A percentile compares a stretch with the other conserved stretches of the same genome.
Evolutionary conservation across 2,113 vertebrate genomes (phyloP).

Genomic region (Tylochromis polylepis): DNA sequence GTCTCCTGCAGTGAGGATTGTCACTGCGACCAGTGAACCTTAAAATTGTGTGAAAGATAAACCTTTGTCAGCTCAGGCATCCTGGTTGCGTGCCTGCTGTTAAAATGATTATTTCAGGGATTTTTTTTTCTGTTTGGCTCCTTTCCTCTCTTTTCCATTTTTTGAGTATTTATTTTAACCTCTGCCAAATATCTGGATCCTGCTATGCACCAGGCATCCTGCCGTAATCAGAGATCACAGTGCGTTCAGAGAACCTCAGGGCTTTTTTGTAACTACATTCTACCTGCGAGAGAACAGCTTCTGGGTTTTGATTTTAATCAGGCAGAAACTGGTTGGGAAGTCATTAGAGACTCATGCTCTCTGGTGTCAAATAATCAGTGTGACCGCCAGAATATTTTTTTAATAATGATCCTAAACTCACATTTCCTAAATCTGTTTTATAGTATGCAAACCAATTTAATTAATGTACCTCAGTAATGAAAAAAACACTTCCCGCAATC

Average conservation of each 20-base stretch:
- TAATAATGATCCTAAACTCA: not conserved
- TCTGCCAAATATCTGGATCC: not conserved
- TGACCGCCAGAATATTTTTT: not conserved
- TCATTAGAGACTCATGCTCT: not conserved
- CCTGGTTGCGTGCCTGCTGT: not conserved
- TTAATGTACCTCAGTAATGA: not conserved
- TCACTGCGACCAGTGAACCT: constrained; percentile 7
- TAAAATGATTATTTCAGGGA: not conserved
- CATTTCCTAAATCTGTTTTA: not conserved
- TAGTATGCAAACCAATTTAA: not conserved
- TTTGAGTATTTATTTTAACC: not conserved
- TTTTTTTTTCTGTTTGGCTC: not conserved
- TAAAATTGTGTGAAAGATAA: not conserved
- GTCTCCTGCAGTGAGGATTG: not conserved
- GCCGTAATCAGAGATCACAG: constrained; percentile 11
- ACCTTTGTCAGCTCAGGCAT: not conserved
- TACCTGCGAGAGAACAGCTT: not conserved
- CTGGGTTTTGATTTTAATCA: not conserved
- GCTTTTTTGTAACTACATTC: not conserved
- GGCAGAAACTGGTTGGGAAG: not conserved
- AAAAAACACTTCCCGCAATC: not conserved
- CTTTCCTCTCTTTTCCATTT: not conserved
- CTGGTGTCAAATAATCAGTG: not conserved
- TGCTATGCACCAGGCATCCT: not conserved
- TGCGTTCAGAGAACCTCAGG: not conserved